Evolutionary conservation across 2,113 vertebrate genomes (phyloP), one percentile per base, ranked within the genome.

Genomic region (Leptobrachium leishanense): DNA sequence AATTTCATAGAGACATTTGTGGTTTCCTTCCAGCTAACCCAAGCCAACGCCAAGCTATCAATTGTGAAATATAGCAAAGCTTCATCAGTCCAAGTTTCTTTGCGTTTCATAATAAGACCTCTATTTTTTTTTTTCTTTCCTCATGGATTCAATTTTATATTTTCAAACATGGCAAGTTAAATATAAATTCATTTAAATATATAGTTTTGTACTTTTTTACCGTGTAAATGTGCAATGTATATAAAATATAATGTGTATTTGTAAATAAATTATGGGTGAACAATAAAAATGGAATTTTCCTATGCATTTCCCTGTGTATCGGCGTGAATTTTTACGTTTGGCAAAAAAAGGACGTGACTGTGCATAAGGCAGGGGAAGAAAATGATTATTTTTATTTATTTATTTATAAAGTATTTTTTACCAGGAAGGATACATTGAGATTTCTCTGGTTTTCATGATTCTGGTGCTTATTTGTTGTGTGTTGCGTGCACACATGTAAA

Each of bases 201-300:
- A 98, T 98, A 98, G 97, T 99, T 99, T 97, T 98, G 96, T 99
- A 98, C 97, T 99, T 95, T 98, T 99, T 95, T 98, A 98, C 92
- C 90, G 93, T 98, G 98, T 99, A 99, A 98, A 99, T 99, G 96
- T 98, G 95, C 95, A 95, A 96, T 99, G 97, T 99, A 99, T 94
- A 98, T 99, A 99, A 94, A 98, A 96, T 97, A 94, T 97, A 97
- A 98, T 95, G 94, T 92, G 95, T 97, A 98, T 98, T 98, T 99
- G 96, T 99, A 99, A 96, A 99, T 96, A 98, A 95, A 97, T 93
- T 92, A 98, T 94, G 95, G 96, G 94, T 98, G 95, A 96, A 96
- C 95, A 94, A 96, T 94, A 95, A 97, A 88, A 87, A 76, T 82
- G 86, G 87, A 90, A 89, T 91, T 94, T 93, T 94, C 90, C 87